phyloP scores from a whole-genome alignment of 2,113 vertebrate species.

The Tenrec ecaudatus region DNA sequence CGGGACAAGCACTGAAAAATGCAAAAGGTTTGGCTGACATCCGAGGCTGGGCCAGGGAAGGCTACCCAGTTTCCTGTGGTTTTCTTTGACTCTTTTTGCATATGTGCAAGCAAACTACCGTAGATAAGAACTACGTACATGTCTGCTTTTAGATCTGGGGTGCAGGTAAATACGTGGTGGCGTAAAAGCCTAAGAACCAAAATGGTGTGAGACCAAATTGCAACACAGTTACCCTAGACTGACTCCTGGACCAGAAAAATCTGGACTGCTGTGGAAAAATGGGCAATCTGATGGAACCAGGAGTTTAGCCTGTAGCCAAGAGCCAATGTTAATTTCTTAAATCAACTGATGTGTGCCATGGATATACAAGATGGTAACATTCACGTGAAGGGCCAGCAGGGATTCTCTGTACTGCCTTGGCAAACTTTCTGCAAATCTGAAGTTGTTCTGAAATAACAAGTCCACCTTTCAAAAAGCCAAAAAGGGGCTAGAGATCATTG shows the following conservation, averaged over 20 bases:
- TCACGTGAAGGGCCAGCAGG: neutral
- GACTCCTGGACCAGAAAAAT: neutral
- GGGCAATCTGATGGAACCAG: neutral
- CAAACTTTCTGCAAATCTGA: conserved; percentile 34
- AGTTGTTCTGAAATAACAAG: conserved; percentile 5
- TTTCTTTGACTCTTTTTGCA: conserved; percentile 15
- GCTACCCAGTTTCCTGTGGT: conserved; percentile 8
- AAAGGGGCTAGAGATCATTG: neutral
- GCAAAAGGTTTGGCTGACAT: conserved; percentile 78
- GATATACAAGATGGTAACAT: neutral
- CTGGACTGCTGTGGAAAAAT: neutral
- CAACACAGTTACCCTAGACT: neutral
- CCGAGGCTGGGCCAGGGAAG: conserved; percentile 62
- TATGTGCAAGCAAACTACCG: neutral
- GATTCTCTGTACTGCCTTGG: neutral
- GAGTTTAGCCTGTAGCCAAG: neutral
- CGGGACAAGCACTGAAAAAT: conserved; percentile 82
- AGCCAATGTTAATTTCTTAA: neutral
- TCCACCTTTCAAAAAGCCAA: neutral
- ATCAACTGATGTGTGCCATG: neutral
- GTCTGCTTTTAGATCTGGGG: neutral
- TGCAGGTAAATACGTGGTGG: neutral
- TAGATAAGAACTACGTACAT: neutral
- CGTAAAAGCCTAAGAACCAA: neutral
- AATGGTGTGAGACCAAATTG: too few relatives aligned